These are phyloP conservation scores for Parapristionchus giblindavisi DNA, from an alignment of 2,888 invertebrate species.

Conservation along the genomic window DNA sequence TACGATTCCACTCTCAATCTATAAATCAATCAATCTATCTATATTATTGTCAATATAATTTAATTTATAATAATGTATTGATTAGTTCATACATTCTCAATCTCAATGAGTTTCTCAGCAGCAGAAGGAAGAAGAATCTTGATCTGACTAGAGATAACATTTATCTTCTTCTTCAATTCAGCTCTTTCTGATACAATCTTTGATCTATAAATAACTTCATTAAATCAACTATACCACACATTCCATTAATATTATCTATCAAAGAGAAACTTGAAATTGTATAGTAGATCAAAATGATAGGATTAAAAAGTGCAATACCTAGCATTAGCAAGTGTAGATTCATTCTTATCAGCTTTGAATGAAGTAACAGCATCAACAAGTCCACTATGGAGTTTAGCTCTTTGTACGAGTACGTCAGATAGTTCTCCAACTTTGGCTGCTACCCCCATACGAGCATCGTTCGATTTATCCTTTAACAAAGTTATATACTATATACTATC, in stretches of 20 bases:
- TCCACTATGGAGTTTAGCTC: conserved; percentile 10
- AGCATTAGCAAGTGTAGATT: conserved; percentile 64
- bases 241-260: neutral
- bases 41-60: neutral
- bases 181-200: conserved; percentile 71
- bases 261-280: neutral
- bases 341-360: conserved; percentile 75
- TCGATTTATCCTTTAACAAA: neutral
- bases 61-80: neutral
- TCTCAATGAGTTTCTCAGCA: conserved; percentile 53
- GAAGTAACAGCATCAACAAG: conserved; percentile 76
- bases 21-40: neutral
- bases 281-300: neutral
- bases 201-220: conserved; percentile 72
- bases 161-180: conserved; percentile 36
- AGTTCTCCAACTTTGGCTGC: conserved; percentile 25
- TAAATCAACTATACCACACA: too few relatives aligned
- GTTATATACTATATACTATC: neutral
- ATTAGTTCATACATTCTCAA: conserved; percentile 3
- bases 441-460: conserved; percentile 27
- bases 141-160: neutral
- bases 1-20: conserved; percentile 19
- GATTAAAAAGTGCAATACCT: conserved; percentile 69
- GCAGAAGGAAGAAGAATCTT: conserved; percentile 12
- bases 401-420: neutral